phyloP scores from a whole-genome alignment of 64 coral and sea anemone genomes.

The Montipora foliosa region DNA sequence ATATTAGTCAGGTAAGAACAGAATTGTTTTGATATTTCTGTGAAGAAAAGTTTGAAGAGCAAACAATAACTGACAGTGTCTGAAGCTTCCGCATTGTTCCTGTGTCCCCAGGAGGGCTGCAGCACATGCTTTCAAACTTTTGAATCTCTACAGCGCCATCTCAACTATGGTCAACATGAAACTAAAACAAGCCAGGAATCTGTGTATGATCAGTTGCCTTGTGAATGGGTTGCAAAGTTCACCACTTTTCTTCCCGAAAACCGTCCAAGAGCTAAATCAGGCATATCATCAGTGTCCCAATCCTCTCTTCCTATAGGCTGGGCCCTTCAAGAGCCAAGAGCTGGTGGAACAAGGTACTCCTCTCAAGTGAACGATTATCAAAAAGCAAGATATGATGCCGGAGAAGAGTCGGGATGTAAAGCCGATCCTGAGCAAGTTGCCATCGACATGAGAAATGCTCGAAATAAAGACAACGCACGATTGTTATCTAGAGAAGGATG shows the following conservation, averaged over 20 bases:
- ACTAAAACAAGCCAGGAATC: constrained; percentile 32
- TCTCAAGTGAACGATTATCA: constrained; percentile 8
- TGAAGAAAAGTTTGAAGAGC: not conserved
- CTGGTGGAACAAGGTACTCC: not conserved
- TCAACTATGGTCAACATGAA: constrained; percentile 25
- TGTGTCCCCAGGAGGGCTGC: constrained; percentile 27
- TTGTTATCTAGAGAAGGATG: constrained; percentile 44
- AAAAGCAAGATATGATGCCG: constrained; percentile 16
- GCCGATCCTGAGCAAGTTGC: constrained; percentile 35
- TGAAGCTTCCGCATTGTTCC: not conserved
- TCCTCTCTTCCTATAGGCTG: constrained; percentile 10
- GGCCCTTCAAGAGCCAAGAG: constrained; percentile 6
- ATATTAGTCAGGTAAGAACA: not conserved
- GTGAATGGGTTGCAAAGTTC: constrained; percentile 20
- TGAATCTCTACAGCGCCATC: constrained; percentile 27
- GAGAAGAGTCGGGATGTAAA: constrained; percentile 22
- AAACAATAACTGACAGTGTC: not conserved
- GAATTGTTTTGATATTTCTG: not conserved
- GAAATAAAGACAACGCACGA: constrained; percentile 24
- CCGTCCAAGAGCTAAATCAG: not conserved
- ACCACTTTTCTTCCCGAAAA: not conserved
- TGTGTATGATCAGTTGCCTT: constrained; percentile 13
- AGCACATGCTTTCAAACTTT: not conserved
- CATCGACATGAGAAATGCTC: constrained; percentile 38
- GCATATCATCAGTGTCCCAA: not conserved